Evolutionary conservation across 2,113 vertebrate species (phyloP), one percentile per base, ranked within the genome.

Genomic region (Prinia subflava): DNA sequence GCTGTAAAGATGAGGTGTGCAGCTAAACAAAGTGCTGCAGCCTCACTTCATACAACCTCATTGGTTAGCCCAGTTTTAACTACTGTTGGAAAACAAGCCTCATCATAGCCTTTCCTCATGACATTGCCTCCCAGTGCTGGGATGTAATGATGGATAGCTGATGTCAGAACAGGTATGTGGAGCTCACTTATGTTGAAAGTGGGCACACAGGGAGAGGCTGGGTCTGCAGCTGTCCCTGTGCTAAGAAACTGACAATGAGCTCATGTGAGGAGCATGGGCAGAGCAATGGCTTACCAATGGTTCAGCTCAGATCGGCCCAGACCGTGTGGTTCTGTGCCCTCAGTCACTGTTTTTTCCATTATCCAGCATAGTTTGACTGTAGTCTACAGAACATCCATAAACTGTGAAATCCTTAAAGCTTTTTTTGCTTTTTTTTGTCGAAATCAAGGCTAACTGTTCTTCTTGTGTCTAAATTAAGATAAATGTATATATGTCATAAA

Each of bases 91-190:
- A 87, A n/a, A 70, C 4, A 4, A 67, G 2, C 35, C 16, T 80
- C 30, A 23, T 50, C 25, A 15, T 4, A 67, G 31, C 14, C n/a
- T 76, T 78, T 85, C 10, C 41, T 87, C 67, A 19, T n/a, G 30
- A 30, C 31, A 42, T 11, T 53, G 35, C 23, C 15, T 73, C 41
- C 21, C 0, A 0, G 11, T 39, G 8, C 39, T 52, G 16, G 18
- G 16, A n/a, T 57, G 27, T 5, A 41, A 3, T 46, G 35, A 77
- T n/a, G 62, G 74, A 35, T 4, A 60, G 11, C 20, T 84, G n/a
- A 57, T 42, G 13, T 59, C 33, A 78, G 20, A 69, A 15, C 4
- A 50, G 39, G 13, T n/a, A 13, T 9, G 4, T 57, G 7, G 31
- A 59, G 6, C 59, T 87, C 57, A 25, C 8, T 79, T 21, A 7